Conservation (phyloP, 35 echinoderm and acorn worm species). For the Heliocidaris tuberculata region DNA sequence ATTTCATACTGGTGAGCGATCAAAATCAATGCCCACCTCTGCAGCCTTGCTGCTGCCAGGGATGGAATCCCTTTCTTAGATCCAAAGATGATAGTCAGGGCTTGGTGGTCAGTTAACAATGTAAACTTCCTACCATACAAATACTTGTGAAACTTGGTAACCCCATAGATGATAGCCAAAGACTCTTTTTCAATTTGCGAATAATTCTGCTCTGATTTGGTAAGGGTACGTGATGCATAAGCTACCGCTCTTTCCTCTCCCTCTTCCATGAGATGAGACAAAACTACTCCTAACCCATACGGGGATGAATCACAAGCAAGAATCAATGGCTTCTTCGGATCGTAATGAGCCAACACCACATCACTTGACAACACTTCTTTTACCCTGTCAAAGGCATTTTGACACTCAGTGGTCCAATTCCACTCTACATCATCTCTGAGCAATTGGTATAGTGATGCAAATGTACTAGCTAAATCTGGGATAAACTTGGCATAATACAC, state of each 20-base stretch:
- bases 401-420: constrained; percentile 63
- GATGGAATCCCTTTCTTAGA: constrained; percentile 65
- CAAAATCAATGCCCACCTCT: constrained; percentile 77
- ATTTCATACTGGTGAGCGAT: constrained; percentile 72
- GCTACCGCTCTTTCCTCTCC: constrained; percentile 61
- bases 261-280: constrained; percentile 61
- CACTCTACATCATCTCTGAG: constrained; percentile 60
- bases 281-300: constrained; percentile 62
- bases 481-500: constrained; percentile 74
- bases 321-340: constrained; percentile 50
- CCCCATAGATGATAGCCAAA: constrained; percentile 48
- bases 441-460: constrained; percentile 65
- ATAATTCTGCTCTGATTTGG: constrained; percentile 68
- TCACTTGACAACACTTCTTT: constrained; percentile 64
- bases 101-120: constrained; percentile 61
- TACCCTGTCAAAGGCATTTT: constrained; percentile 62
- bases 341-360: constrained; percentile 67
- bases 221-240: constrained; percentile 65
- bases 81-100: constrained; percentile 64
- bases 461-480: constrained; percentile 53
- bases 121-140: constrained; percentile 49
- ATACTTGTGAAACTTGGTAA: constrained; percentile 53
- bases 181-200: constrained; percentile 69
- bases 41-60: constrained; percentile 72
- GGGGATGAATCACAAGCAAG: constrained; percentile 63